These are phyloP conservation scores for Drosophila kambysellisi DNA, from an alignment of 2,888 invertebrate species.

Conservation along the genomic window DNA sequence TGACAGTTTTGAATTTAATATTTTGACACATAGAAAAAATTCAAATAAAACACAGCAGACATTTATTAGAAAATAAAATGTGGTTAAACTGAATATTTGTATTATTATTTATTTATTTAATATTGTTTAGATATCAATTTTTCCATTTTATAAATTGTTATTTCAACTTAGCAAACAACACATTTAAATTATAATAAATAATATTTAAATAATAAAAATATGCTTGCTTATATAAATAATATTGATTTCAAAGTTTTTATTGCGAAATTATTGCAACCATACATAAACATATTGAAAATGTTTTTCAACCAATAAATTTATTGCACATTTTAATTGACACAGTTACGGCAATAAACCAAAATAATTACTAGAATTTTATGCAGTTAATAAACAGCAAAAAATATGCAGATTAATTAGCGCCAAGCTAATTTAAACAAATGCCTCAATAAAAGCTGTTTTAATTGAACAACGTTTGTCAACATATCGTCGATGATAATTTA, in stretches of 20 bases:
- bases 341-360: not conserved
- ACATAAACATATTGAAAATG: not conserved
- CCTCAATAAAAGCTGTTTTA: slow-evolving; percentile 2
- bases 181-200: too few relatives aligned
- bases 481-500: slow-evolving; percentile 9
- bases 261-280: too few relatives aligned
- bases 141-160: not conserved
- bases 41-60: not conserved
- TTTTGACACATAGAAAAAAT: not conserved
- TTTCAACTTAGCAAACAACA: too few relatives aligned
- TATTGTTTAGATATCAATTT: not conserved
- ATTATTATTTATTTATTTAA: not conserved
- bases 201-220: not conserved
- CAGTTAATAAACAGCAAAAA: not conserved
- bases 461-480: slow-evolving; percentile 12
- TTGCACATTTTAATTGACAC: not conserved
- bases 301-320: not conserved
- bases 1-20: slow-evolving; percentile 45
- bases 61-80: not conserved
- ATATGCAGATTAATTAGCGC: not conserved
- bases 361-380: not conserved
- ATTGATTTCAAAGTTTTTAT: not conserved
- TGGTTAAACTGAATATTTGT: too few relatives aligned
- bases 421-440: not conserved
- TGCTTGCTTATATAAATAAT: not conserved